Evolutionary conservation across 2,888 invertebrate species (phyloP), one percentile per base, ranked within the genome.

Genomic region (Chrysomela aeneicollis): DNA sequence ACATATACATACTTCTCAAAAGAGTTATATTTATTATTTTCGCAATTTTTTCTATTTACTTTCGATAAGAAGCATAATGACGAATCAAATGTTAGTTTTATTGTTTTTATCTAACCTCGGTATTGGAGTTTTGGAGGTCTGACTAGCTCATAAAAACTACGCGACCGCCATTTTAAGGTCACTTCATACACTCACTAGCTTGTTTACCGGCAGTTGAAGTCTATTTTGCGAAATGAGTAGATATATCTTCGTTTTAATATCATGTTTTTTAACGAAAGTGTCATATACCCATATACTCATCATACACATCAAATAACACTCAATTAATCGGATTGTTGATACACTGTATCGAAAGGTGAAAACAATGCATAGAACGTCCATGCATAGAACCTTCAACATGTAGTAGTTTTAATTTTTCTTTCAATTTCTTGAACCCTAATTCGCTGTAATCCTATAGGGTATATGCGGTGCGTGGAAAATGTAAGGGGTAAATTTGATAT

Each of bases 101-200:
- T 26, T 57, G 57, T 57, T 32, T 54, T 17, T 59, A 50, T 49
- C 61, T 65, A 57, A 65, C 65, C 65, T 65, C 65, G 65, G 59
- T 53, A 65, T 61, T 66, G 64, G 60, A 61, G 62, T 17, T 52
- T 35, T 63, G 69, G 63, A 69, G 69, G 69, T 69, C 66, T 66
- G 61, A 35, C 57, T 66, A 61, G 64, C 22, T 19, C 42, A 59
- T 69, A 69, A 69, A 69, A 66, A 68, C 42, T 46, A 57, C 46
- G 26, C 42, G 57, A 46, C 37, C 46, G 46, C 18, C 47, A 46
- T 26, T 46, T 18, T 57, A 47, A 57, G 57, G 57, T 57, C 47
- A 46, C 10, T 46, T 46, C 46, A 22, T 46, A 57, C 42, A 15
- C 42, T 42, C 42, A 42, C 42, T 42, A 42, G 15, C 15, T 57